These are phyloP conservation scores for Yponomeuta malinellus DNA, from an alignment of 2,888 invertebrate genomes.

Conservation along the genomic window DNA sequence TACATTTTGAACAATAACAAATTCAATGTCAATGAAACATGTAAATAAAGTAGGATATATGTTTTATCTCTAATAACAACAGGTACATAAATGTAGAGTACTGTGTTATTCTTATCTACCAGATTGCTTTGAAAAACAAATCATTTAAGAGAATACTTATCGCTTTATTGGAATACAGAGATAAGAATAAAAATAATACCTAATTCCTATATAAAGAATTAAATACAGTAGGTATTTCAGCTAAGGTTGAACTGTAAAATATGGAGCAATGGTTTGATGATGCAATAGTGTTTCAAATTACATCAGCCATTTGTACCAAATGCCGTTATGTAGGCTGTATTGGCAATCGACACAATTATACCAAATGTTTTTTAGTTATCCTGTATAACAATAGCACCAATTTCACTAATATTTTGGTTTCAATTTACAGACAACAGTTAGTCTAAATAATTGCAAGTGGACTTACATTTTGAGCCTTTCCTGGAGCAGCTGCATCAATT, in stretches of 20 bases:
- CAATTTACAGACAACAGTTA: too few relatives aligned
- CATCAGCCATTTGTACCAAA: constrained; percentile 20
- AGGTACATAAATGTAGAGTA: not conserved
- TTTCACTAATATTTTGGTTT: too few relatives aligned
- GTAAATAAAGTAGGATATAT: not conserved
- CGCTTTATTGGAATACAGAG: not conserved
- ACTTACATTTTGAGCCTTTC: constrained; percentile 80
- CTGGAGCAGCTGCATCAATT: constrained; percentile 81
- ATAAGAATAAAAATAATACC: not conserved
- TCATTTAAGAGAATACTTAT: not conserved
- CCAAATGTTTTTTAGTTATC: too few relatives aligned
- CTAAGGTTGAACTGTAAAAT: not conserved
- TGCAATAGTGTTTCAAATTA: constrained; percentile 17
- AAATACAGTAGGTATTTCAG: too few relatives aligned
- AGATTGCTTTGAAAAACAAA: not conserved
- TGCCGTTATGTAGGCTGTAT: not conserved
- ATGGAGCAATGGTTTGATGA: not conserved
- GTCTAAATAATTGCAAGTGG: not conserved
- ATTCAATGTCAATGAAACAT: not conserved
- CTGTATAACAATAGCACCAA: too few relatives aligned
- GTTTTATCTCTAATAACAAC: not conserved
- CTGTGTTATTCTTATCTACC: not conserved
- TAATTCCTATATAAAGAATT: not conserved
- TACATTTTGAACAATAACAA: too few relatives aligned
- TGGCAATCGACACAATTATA: not conserved